A percentile compares a stretch with the other conserved stretches of the same genome.
These are phyloP conservation scores for Microcebus murinus DNA, from an alignment of 2,113 vertebrate genomes.

Conservation along the genomic window DNA sequence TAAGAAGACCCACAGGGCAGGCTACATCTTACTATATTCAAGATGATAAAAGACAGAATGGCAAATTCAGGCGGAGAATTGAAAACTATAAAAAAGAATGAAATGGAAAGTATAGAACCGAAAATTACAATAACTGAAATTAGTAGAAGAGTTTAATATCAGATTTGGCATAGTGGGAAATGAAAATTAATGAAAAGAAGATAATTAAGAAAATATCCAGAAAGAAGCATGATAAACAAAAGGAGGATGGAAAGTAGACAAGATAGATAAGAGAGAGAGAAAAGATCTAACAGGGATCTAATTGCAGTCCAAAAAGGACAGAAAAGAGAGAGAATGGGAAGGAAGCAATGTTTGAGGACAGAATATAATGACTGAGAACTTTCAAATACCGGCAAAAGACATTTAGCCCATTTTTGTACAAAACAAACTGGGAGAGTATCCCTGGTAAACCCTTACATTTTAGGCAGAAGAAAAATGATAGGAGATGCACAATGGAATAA, in stretches of 20 bases:
- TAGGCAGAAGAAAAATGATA: background rate
- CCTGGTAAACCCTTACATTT: background rate
- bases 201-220: background rate
- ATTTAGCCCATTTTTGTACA: background rate
- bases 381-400: background rate
- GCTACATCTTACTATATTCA: background rate
- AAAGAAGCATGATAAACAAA: background rate
- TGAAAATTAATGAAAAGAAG: constrained; percentile 12
- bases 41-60: background rate
- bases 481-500: background rate
- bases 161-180: background rate
- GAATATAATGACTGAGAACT: background rate
- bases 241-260: background rate
- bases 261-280: background rate
- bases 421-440: background rate
- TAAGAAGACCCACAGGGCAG: background rate
- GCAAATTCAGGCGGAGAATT: background rate
- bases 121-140: background rate
- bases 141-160: background rate
- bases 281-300: background rate
- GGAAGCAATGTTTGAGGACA: background rate
- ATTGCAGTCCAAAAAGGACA: background rate
- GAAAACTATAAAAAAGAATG: background rate
- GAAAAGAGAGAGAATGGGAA: background rate
- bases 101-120: background rate